Conservation (phyloP, 2,113 vertebrate genomes). For the Cyphomyrus plagiostoma region DNA sequence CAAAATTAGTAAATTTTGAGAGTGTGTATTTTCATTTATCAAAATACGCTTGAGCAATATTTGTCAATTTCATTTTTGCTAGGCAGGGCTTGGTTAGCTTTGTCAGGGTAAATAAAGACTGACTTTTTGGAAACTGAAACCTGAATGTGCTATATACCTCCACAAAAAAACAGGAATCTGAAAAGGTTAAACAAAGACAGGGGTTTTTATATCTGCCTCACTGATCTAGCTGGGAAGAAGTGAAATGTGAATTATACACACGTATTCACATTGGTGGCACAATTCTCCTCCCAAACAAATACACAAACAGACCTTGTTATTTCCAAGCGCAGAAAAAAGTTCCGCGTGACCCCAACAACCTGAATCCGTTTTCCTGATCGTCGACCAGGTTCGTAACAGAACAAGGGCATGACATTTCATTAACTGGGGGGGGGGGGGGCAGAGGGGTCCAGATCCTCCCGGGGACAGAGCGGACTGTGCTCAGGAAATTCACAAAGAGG, state of each 20-base stretch:
- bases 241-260: neutral
- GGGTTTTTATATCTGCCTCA: neutral
- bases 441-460: neutral
- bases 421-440: neutral
- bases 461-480: neutral
- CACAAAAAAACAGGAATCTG: neutral
- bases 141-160: neutral
- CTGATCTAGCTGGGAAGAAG: neutral
- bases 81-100: neutral
- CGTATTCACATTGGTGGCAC: neutral
- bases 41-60: neutral
- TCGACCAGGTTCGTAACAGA: neutral
- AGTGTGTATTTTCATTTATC: neutral
- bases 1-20: neutral
- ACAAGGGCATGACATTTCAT: neutral
- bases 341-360: neutral
- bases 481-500: neutral
- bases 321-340: neutral
- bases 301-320: neutral
- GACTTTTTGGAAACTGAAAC: neutral
- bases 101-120: neutral
- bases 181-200: neutral
- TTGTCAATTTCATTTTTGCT: neutral
- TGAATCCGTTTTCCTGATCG: neutral
- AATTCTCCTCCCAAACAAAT: neutral